Evolutionary conservation across 2,888 invertebrate species (phyloP), one percentile per base, ranked within the genome.

Genomic region (Melanargia galathea): DNA sequence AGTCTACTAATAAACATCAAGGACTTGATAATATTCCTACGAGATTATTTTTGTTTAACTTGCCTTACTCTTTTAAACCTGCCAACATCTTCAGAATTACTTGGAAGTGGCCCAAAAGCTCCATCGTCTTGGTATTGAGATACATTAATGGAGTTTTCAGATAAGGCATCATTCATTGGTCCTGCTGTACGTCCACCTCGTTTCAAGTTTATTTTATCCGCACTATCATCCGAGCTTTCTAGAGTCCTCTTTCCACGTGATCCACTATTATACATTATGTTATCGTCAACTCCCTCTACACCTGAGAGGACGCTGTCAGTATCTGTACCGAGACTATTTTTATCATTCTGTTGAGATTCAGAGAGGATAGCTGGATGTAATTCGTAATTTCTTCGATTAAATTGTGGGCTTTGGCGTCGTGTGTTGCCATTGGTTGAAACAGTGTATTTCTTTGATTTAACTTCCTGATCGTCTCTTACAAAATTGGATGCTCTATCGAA

Each of bases 31-130:
- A 2, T 16, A 5, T 18, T 13, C 13, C 4, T 20, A 20, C 20
- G 18, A 35, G 1, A 20, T 20, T 35, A 52, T 35, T 35, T 51
- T 51, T 35, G 40, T 70, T 86, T 86, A 22, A 86, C 77, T 38
- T 82, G 80, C 64, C 87, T 80, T 77, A 90, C 83, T 79, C 89
- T 81, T 77, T 90, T 90, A 68, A 80, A 87, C 62, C 90, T 77
- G 43, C 77, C 77, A 57, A 83, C 71, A 65, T 86, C 82, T 57
- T 86, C 84, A 43, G 81, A 82, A 67, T 73, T 83, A 40, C 75
- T 75, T 1, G 83, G 81, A 2, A 85, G 72, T 8, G 84, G 76
- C 2, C 86, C 86, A 71, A 88, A 86, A 0, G 84, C 79, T 60
- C 86, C 89, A 64, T 78, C 83, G 60, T 84, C 85, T 67, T 84